Evolutionary conservation across 2,888 invertebrate genomes (phyloP).

Genomic region (Norana najaformis): DNA sequence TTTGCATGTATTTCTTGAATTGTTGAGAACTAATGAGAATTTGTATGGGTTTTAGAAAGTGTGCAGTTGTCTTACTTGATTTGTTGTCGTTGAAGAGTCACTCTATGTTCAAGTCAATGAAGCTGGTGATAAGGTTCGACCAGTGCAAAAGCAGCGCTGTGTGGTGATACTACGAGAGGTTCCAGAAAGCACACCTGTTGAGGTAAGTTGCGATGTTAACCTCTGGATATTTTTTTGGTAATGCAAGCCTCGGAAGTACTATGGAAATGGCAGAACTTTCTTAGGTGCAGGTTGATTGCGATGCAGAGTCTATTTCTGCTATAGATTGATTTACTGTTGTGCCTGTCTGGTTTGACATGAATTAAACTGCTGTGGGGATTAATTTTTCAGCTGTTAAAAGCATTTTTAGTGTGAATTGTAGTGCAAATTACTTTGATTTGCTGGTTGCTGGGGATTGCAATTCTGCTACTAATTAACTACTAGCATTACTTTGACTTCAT

Average conservation of each 20-base stretch:
- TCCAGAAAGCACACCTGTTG: slow-evolving; percentile 78
- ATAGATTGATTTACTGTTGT: background rate
- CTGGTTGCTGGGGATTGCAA: background rate
- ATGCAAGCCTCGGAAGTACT: background rate
- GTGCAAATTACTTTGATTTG: background rate
- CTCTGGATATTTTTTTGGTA: background rate
- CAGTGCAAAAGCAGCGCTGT: slow-evolving; percentile 79
- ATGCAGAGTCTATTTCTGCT: background rate
- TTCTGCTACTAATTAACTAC: background rate
- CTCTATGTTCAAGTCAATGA: slow-evolving; percentile 86
- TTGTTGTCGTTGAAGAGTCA: slow-evolving; percentile 69
- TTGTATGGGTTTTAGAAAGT: background rate
- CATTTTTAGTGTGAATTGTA: background rate
- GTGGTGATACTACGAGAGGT: slow-evolving; percentile 86
- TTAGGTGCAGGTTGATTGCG: background rate
- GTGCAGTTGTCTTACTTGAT: background rate
- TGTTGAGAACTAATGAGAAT: no score
- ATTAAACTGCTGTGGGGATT: background rate
- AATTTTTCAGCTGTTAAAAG: background rate
- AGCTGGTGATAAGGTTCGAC: slow-evolving; percentile 81
- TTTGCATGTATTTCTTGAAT: background rate
- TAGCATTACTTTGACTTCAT: background rate
- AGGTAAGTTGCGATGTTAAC: slow-evolving; percentile 63
- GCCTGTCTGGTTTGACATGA: background rate
- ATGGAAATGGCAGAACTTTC: background rate